These are phyloP conservation scores for Megaustenia siamemsis DNA, from an alignment of 2,888 invertebrate genomes.

Conservation along the genomic window DNA sequence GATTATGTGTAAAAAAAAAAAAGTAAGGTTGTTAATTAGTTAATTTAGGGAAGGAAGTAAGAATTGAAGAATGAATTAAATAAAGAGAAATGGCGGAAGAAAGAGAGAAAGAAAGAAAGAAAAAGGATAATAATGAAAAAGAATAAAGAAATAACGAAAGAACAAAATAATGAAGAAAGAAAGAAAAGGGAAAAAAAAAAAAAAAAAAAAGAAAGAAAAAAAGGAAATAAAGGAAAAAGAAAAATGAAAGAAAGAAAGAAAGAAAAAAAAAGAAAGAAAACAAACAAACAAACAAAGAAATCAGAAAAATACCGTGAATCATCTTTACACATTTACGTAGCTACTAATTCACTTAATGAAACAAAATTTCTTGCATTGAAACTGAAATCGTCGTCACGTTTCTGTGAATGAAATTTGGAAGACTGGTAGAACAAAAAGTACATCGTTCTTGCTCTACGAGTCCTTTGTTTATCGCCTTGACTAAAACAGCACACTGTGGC, in stretches of 20 bases:
- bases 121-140: neutral
- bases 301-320: neutral
- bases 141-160: neutral
- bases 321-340: too few species aligned
- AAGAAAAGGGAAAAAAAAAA: neutral
- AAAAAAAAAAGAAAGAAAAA: conserved; percentile 14
- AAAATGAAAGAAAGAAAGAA: neutral
- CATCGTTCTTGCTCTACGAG: too few species aligned
- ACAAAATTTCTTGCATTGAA: too few species aligned
- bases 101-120: neutral
- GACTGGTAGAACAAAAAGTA: too few species aligned
- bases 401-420: too few species aligned
- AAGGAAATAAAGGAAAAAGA: neutral
- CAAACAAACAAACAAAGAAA: too few species aligned
- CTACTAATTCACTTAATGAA: too few species aligned
- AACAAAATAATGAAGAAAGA: neutral
- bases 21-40: neutral
- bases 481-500: too few species aligned
- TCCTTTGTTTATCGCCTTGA: too few species aligned
- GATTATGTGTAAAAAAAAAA: conserved; percentile 11
- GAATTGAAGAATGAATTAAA: neutral
- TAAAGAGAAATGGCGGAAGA: neutral
- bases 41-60: neutral
- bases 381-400: too few species aligned
- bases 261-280: neutral